A percentile compares a stretch with the other conserved stretches of the same genome.
Conservation (phyloP, 2,888 invertebrate genomes). For the Rhyacophila evoluta region DNA sequence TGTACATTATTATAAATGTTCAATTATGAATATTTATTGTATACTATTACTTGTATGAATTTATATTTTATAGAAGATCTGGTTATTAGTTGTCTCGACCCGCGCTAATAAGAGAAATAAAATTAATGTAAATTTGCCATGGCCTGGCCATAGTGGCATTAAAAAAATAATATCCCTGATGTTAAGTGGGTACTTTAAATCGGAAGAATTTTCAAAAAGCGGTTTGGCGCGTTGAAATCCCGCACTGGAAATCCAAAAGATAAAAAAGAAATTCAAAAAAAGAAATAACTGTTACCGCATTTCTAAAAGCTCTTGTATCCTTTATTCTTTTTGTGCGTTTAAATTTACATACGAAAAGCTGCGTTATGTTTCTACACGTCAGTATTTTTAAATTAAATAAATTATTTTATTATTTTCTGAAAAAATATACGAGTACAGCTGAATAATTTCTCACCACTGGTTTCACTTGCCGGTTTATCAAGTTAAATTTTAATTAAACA, state of each 20-base stretch:
- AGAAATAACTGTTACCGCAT: neutral
- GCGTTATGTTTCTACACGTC: neutral
- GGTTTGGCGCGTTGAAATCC: neutral
- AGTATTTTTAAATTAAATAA: neutral
- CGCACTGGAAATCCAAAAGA: neutral
- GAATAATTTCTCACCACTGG: neutral
- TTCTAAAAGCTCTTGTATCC: neutral
- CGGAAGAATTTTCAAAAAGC: neutral
- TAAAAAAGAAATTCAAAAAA: neutral
- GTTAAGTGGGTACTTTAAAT: neutral
- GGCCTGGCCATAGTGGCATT: neutral
- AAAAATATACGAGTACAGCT: neutral
- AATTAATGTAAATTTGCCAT: too few relatives aligned
- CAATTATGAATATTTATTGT: too few relatives aligned
- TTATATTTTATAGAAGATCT: too few relatives aligned
- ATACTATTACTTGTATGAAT: too few relatives aligned
- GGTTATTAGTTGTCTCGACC: too few relatives aligned
- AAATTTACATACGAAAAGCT: constrained; percentile 10
- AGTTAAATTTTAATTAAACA: too few relatives aligned
- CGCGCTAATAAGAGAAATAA: too few relatives aligned
- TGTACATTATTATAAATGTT: too few relatives aligned
- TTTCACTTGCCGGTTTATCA: too few relatives aligned
- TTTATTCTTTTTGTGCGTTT: neutral
- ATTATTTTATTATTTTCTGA: neutral
- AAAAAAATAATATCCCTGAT: neutral